A percentile compares a stretch with the other conserved stretches of the same genome.
Evolutionary conservation across 2,797 vertebrate genomes (phyloP).

Genomic region (Tauraco hartlaubi): DNA sequence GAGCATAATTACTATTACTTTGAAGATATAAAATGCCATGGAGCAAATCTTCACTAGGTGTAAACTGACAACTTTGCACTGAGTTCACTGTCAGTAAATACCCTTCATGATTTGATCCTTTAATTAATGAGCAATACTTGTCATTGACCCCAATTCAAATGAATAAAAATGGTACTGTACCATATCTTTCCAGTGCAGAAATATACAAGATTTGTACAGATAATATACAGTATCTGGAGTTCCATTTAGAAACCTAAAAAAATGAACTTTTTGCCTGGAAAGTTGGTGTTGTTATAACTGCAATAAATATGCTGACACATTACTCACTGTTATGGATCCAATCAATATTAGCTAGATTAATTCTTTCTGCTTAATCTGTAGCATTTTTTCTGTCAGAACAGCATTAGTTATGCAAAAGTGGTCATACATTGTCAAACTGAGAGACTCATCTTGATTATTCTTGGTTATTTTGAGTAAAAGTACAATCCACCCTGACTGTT

Average conservation of each 20-base stretch:
- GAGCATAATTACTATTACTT: neutral
- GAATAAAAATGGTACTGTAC: neutral
- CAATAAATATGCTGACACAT: conserved; percentile 2
- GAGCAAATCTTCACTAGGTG: neutral
- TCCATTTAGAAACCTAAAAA: neutral
- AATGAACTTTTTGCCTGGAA: neutral
- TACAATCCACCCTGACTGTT: conserved; percentile 78
- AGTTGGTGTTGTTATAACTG: neutral
- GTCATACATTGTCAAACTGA: conserved; percentile 73
- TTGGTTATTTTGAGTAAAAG: conserved; percentile 78
- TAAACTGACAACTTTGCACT: neutral
- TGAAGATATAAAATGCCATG: neutral
- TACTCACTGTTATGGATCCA: conserved; percentile 32
- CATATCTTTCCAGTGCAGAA: neutral
- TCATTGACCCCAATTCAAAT: neutral
- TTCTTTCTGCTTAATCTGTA: conserved; percentile 58
- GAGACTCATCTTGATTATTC: conserved; percentile 78
- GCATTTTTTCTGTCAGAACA: conserved; percentile 59
- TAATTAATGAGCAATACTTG: neutral
- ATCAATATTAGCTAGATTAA: conserved; percentile 68
- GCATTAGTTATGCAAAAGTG: conserved; percentile 77
- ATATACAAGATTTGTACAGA: neutral
- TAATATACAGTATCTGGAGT: neutral
- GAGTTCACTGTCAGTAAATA: neutral
- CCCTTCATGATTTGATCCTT: neutral